These are phyloP conservation scores for Drosophila lutescens DNA, from an alignment of 2,888 invertebrate genomes.

Conservation along the genomic window DNA sequence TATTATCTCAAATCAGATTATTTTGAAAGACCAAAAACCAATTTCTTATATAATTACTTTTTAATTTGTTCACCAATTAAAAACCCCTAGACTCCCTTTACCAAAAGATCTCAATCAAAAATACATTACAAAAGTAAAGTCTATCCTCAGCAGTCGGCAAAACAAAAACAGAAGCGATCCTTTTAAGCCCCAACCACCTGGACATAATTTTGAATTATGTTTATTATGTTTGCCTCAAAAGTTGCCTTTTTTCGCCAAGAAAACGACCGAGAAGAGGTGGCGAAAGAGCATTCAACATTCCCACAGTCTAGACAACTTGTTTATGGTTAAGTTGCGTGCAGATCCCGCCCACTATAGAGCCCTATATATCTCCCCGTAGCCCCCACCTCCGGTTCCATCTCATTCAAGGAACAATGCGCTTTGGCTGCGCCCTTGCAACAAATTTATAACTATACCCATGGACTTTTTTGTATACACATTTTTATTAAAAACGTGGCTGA, in stretches of 20 bases:
- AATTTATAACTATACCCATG: constrained; percentile 74
- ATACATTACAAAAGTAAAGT: constrained; percentile 11
- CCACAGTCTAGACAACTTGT: constrained; percentile 65
- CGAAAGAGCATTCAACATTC: constrained; percentile 44
- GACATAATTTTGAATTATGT: constrained; percentile 51
- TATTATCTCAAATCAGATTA: neutral
- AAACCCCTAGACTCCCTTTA: constrained; percentile 1
- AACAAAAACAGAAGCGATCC: constrained; percentile 2
- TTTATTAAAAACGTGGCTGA: constrained; percentile 62
- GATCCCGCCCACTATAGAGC: constrained; percentile 28
- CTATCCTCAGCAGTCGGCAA: constrained; percentile 1
- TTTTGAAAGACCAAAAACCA: neutral
- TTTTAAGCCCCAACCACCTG: constrained; percentile 27
- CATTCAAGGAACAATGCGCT: constrained; percentile 65
- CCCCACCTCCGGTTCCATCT: constrained; percentile 16
- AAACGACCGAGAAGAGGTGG: constrained; percentile 20
- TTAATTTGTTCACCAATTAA: constrained; percentile 15
- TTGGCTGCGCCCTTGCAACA: constrained; percentile 66
- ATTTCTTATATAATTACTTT: constrained; percentile 8
- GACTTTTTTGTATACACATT: constrained; percentile 52
- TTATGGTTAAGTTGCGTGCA: constrained; percentile 73
- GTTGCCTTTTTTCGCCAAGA: constrained; percentile 20
- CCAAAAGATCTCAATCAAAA: constrained; percentile 19
- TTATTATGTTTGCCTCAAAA: constrained; percentile 53
- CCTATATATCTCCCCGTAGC: neutral